Conservation (phyloP, 2,888 invertebrate species). For the Calephelis perditalis region DNA sequence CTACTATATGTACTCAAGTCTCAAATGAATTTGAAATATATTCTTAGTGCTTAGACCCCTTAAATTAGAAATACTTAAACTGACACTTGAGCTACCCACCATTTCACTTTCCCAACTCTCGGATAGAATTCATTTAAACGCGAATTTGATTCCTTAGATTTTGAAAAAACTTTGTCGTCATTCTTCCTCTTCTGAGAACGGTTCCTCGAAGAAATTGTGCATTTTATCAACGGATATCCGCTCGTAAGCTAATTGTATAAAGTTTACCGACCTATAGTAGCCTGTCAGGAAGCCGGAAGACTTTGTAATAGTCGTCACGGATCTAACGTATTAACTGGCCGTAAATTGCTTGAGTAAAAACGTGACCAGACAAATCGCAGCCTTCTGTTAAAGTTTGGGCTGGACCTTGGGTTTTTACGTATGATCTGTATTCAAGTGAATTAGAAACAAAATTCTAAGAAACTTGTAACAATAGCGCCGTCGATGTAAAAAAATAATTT, state of each 20-base stretch:
- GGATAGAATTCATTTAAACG: no score
- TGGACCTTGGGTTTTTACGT: slow-evolving; percentile 69
- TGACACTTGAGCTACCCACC: no score
- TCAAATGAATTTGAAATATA: no score
- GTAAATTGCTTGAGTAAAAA: slow-evolving; percentile 16
- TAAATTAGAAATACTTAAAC: no score
- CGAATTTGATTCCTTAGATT: no score
- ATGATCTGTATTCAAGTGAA: slow-evolving; percentile 11
- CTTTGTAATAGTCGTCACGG: slow-evolving; percentile 15
- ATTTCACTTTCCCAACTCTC: no score
- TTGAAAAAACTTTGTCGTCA: no score
- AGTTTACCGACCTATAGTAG: slow-evolving; percentile 1
- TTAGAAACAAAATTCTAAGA: slow-evolving; percentile 6
- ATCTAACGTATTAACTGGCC: slow-evolving; percentile 5
- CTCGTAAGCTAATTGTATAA: background rate
- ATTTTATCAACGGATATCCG: background rate
- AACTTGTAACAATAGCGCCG: background rate
- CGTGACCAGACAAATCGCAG: slow-evolving; percentile 46
- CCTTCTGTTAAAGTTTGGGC: slow-evolving; percentile 51
- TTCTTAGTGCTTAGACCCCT: no score
- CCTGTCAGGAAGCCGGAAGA: slow-evolving; percentile 18
- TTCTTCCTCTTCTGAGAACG: no score
- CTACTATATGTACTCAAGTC: no score
- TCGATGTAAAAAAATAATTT: background rate
- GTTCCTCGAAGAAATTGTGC: no score